Percentiles rank a stretch among this genome's conserved stretches.
These are phyloP conservation scores for Apis laboriosa DNA, from an alignment of 1,140 invertebrate genomes.

Conservation along the genomic window DNA sequence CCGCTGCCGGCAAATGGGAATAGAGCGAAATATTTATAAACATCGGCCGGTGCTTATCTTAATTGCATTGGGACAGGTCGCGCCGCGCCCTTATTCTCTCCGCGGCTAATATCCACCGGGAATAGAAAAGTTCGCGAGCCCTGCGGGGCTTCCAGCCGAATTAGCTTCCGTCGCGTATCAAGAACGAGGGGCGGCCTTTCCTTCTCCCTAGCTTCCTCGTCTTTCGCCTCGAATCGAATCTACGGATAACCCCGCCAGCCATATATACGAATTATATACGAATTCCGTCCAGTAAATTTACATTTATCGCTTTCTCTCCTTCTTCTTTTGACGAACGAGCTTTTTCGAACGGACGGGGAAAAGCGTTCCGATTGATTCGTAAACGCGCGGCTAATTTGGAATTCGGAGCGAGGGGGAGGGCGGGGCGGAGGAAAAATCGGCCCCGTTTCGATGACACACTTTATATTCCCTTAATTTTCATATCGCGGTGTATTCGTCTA, in stretches of 20 bases:
- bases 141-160: conserved; percentile 54
- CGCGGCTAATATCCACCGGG: conserved; percentile 46
- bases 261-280: conserved; percentile 19
- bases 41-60: conserved; percentile 71
- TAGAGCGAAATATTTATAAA: conserved; percentile 68
- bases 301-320: background rate
- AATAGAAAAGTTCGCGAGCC: conserved; percentile 68
- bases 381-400: background rate
- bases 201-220: background rate
- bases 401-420: background rate
- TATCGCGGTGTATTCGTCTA: conserved; percentile 48
- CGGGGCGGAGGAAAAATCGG: background rate
- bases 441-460: conserved; percentile 42
- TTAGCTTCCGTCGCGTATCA: conserved; percentile 57
- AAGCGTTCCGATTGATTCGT: background rate
- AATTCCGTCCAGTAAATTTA: conserved; percentile 12
- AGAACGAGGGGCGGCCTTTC: conserved; percentile 41
- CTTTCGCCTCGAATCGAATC: conserved; percentile 53
- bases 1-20: conserved; percentile 19
- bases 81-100: conserved; percentile 60
- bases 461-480: conserved; percentile 51
- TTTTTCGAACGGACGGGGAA: too few species aligned
- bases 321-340: too few species aligned
- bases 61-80: conserved; percentile 70
- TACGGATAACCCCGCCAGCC: conserved; percentile 14